Conservation (phyloP, 92 coral and sea anemone genomes). For the Plumapathes pennacea region DNA sequence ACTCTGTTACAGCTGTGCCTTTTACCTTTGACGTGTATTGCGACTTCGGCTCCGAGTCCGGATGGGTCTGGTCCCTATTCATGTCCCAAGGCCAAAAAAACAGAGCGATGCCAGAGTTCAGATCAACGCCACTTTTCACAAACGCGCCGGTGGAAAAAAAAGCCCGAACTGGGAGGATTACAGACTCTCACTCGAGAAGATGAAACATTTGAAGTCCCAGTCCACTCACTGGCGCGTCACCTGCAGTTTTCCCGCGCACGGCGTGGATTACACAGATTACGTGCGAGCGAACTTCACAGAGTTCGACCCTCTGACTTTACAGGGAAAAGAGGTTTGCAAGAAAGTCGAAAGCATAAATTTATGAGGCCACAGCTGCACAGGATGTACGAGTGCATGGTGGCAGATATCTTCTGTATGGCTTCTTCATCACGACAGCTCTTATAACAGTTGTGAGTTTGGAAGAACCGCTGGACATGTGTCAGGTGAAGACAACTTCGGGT, state of each 20-base stretch:
- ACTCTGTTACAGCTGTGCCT: too few relatives aligned
- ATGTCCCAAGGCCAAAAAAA: constrained; percentile 31
- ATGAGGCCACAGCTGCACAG: constrained; percentile 36
- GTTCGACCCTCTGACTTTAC: too few relatives aligned
- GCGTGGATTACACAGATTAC: too few relatives aligned
- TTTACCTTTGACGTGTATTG: too few relatives aligned
- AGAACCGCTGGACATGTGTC: background rate
- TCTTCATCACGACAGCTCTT: background rate
- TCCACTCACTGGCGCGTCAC: too few relatives aligned
- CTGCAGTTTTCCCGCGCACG: too few relatives aligned
- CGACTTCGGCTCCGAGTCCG: constrained; percentile 35
- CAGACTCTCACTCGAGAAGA: constrained; percentile 29
- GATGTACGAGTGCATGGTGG: constrained; percentile 47
- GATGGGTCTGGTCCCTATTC: constrained; percentile 43
- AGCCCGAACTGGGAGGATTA: constrained; percentile 39
- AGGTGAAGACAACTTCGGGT: constrained; percentile 1
- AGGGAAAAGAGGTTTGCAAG: constrained; percentile 22
- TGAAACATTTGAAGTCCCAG: too few relatives aligned
- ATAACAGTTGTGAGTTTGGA: background rate
- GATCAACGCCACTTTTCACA: background rate
- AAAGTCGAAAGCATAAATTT: constrained; percentile 41
- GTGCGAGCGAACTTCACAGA: too few relatives aligned
- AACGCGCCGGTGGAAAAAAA: constrained; percentile 26
- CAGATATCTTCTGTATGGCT: background rate
- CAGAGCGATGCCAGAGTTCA: background rate